A percentile compares a stretch with the other conserved stretches of the same genome.
Conservation (phyloP, 2,113 vertebrate species). For the Chrysemys picta region DNA sequence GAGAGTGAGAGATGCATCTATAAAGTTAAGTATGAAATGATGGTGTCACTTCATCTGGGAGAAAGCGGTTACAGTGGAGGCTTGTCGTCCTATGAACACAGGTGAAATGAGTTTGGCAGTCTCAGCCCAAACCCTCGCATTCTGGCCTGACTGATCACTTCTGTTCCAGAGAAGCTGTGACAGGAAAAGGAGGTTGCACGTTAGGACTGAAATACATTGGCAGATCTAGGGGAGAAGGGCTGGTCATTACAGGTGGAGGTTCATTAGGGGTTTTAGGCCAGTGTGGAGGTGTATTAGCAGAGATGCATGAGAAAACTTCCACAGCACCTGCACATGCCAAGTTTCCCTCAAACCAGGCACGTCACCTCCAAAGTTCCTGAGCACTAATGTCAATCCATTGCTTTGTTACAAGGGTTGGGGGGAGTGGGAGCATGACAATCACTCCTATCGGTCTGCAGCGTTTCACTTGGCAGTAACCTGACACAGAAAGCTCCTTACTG, state of each 20-base stretch:
- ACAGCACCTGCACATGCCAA: background rate
- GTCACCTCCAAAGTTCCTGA: background rate
- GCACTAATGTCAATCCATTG: background rate
- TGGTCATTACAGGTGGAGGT: background rate
- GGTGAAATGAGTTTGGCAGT: background rate
- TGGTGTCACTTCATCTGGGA: background rate
- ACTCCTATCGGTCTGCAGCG: background rate
- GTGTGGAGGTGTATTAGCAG: accelerated
- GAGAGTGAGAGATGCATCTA: background rate
- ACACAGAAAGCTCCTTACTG: background rate
- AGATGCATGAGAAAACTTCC: background rate
- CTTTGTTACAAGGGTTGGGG: accelerated
- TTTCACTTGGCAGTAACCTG: background rate
- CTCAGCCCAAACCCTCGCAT: background rate
- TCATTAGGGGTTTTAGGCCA: background rate
- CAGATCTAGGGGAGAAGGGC: background rate
- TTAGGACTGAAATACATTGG: background rate
- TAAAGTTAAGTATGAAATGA: background rate
- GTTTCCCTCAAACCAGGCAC: background rate
- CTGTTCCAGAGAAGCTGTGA: background rate
- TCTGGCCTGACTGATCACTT: background rate
- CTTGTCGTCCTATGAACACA: background rate
- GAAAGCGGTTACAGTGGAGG: background rate
- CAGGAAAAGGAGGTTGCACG: background rate
- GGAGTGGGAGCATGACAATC: background rate